Base-by-base conservation (phyloP, 2,888 invertebrate genomes). In the Melinaea menophilus region DNA sequence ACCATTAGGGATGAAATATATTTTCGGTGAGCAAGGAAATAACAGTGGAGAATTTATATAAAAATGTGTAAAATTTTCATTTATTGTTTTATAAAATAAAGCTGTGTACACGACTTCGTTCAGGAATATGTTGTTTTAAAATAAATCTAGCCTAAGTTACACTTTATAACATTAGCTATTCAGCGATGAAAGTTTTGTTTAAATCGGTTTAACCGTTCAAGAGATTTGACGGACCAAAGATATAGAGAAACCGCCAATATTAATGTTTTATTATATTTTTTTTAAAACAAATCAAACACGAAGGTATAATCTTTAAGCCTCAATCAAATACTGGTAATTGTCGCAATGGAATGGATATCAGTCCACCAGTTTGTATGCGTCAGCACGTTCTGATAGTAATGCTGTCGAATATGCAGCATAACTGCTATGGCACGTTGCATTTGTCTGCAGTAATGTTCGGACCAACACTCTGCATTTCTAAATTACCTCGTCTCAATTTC, bases 381-480 rank as follows among this genome's bases (percentile, higher is more conserved):
- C 81, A 80, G 82, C 86, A 86, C 84, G 85, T 81, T 70, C 74
- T 75, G 72, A 72, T 77, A 73, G 82, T 81, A 80, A 80, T 77
- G 77, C 78, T 75, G 82, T 79, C 78, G 81, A 80, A 83, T 80
- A 80, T 78, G 73, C 72, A 62, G 74, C 80, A 78, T 79, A 78
- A 79, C 79, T 76, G 69, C 61, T 69, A 68, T 65, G 61, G 71
- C 63, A 69, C 51, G 60, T 66, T 71, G 67, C 73, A 73, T 68
- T 69, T 69, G 66, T 80, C 51, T 48, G 55, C 55, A 55, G 58
- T 57, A 51, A 59, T 48, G 59, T 55, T 57, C 63, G 46, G 58
- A 41, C 61, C 51, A 62, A 62, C 35, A 60, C 55, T 55, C 46
- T 60, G 63, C 57, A 65, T 56, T 57, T 57, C 57, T 47, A 51